Base-by-base conservation (phyloP, 2,888 invertebrate genomes). In the Tenthredo scrophulariae region DNA sequence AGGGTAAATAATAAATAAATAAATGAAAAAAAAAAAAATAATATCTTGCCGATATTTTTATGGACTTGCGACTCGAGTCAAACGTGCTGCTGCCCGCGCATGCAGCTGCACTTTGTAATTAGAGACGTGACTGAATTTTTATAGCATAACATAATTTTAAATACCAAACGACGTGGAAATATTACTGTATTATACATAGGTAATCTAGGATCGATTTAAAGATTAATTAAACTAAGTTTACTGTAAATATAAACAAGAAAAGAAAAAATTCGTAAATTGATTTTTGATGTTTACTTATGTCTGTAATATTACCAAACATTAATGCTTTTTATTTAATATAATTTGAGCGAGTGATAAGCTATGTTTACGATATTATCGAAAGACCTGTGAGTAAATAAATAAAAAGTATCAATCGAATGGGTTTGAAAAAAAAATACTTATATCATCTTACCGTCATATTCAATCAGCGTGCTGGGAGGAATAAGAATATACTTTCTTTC, bases 391-490 rank as follows among this genome's bases (percentile, higher is more conserved):
- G 40, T 43, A 7, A 67, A 29, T n/a, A 29, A 67, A 6, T 37
- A 9, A 37, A 43, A 74, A 40, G 0, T n/a, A 74, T n/a, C 0
- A 22, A 22, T 62, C 33, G 18, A 50, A 13, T 7, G 4, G 13
- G 43, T 15, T 26, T 29, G 29, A 46, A 33, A 84, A 40, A 84
- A 80, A 77, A 84, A 85, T 84, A 84, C 86, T 84, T 43, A 43
- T 46, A 46, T 46, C 86, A 85, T 67, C 83, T 83, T 67, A 83
- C 83, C 65, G 22, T 83, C 83, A 83, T 83, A 58, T 67, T 83
- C n/a, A 18, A 77, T 83, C 67, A 83, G 83, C 46, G 83, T 70
- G 83, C 46, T 50, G 67, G 70, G 2, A 67, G 67, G 18, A 67
- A 83, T 46, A 40, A 18, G 40, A 80, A 80, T 62, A 80, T 80